Percentiles rank a stretch among this genome's conserved stretches.
phyloP scores from a whole-genome alignment of 2,113 vertebrate genomes.

The Oncorhynchus tshawytscha region DNA sequence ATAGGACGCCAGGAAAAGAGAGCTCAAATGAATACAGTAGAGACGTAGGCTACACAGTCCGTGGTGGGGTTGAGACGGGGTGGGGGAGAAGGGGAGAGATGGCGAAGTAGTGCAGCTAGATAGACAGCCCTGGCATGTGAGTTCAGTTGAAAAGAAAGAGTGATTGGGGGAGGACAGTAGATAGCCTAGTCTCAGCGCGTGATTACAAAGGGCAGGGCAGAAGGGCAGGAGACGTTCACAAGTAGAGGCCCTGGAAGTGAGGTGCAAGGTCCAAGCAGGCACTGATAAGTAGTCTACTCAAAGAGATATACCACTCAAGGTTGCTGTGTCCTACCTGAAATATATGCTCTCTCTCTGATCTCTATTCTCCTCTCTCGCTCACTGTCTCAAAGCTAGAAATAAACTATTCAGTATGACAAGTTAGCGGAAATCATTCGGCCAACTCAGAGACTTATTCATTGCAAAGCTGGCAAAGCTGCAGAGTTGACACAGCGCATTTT shows the following conservation, averaged over 20 bases:
- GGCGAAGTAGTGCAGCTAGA: not conserved
- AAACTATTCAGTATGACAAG: not conserved
- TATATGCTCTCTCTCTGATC: not conserved
- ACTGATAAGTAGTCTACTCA: constrained; percentile 60
- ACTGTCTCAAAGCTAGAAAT: no score
- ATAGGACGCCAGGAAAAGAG: not conserved
- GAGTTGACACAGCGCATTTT: not conserved
- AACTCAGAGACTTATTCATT: not conserved
- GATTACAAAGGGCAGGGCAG: constrained; percentile 28
- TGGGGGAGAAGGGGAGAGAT: not conserved
- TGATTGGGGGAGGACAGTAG: constrained; percentile 35
- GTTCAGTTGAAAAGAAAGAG: constrained; percentile 8
- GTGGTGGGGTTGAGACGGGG: not conserved
- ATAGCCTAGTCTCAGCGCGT: constrained; percentile 27
- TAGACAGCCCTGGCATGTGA: constrained; percentile 42
- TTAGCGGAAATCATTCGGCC: not conserved
- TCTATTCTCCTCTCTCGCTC: no score
- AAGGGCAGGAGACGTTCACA: constrained; percentile 16
- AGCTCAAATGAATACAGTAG: not conserved
- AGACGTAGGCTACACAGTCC: not conserved
- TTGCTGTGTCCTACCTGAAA: constrained; percentile 12
- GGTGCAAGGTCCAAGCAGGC: constrained; percentile 67
- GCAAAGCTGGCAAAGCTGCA: not conserved
- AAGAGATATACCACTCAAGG: constrained; percentile 43
- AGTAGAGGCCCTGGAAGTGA: not conserved